Evolutionary conservation across 2,113 vertebrate species (phyloP), one percentile per base, ranked within the genome.

Genomic region (Cinclus cinclus): DNA sequence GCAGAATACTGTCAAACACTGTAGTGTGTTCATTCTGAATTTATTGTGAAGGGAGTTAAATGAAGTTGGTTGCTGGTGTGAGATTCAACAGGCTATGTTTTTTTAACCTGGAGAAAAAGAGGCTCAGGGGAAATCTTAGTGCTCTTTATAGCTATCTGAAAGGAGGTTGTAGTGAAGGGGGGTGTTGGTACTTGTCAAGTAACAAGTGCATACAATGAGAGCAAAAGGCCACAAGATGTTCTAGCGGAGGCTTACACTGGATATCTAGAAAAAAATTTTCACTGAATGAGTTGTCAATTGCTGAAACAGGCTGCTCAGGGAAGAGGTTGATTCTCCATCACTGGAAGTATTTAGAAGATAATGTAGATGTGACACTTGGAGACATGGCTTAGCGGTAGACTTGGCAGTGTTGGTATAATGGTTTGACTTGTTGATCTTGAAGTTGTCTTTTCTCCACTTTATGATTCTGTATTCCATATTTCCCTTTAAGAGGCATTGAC

Each of bases 361-460:
- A 0, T 5, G 6, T 56, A 65, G 16, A 6, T 33, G 15, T 30
- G 58, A 11, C 4, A 4, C 17, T 6, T 42, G 10, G 2, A n/a
- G 10, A 35, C 1, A 2, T 8, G 3, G 12, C 22, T 50, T 68
- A 64, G 25, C 39, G 59, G 62, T 71, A 17, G 7, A 37, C 22
- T 64, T 87, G 18, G 23, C 10, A 68, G 10, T 55, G 42, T 13
- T 83, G 59, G 15, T 46, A 70, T 67, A n/a, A 15, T 0, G 0
- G 14, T 76, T 83, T 53, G 42, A 59, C 28, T 55, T 1, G 1
- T 15, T 31, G 25, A 31, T 73, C 25, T 71, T 73, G 41, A 71
- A 5, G 44, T 35, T 75, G 31, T 52, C 12, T 53, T 42, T 70
- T 71, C 25, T 23, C 37, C 37, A 9, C 7, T 53, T 50, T 49